Evolutionary conservation across 2,888 invertebrate genomes (phyloP), one percentile per base, ranked within the genome.

Genomic region (Drosophila quinaria): DNA sequence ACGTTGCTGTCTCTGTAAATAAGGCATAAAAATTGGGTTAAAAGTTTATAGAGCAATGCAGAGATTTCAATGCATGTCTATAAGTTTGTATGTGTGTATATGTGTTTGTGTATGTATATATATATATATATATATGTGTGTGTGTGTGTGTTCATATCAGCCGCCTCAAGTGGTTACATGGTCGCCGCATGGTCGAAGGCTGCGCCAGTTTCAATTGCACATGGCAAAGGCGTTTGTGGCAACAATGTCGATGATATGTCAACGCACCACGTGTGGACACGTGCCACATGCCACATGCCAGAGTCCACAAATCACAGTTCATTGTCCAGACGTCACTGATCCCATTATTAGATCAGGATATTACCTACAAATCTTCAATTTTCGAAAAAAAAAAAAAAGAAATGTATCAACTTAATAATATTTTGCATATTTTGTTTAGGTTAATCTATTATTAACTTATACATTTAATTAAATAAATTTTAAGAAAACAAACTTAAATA

Each of bases 11-110:
- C 81, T 84, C 75, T 87, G 87, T 90, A 89, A 90, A 90, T 90
- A 90, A 89, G 82, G 88, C 86, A 86, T 77, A 89, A 81, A 80
- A 90, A 91, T 91, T 90, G 74, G 90, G 90, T 90, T 90, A 90
- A 90, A 90, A 90, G 91, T 91, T 90, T 89, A 90, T 89, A 86
- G 83, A 87, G 87, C 77, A 84, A 85, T 81, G 85, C 87, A 81
- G 87, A 78, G 87, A 84, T 84, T 87, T 85, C 74, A 81, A 81
- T 60, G 64, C 66, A 61, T 47, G 35, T 35, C 33, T 46, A 37
- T 60, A 15, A 29, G 22, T 22, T 22, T 22, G 25, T 22, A 1
- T 37, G 4, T 13, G 6, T 41, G n/a, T 37, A 1, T 37, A 1
- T 35, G 13, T 35, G 0, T 3, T 29, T 37, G 15, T 58, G 11